Evolutionary conservation across 2,888 invertebrate genomes (phyloP), one percentile per base, ranked within the genome.

Genomic region (Ganaspis brasiliensis): DNA sequence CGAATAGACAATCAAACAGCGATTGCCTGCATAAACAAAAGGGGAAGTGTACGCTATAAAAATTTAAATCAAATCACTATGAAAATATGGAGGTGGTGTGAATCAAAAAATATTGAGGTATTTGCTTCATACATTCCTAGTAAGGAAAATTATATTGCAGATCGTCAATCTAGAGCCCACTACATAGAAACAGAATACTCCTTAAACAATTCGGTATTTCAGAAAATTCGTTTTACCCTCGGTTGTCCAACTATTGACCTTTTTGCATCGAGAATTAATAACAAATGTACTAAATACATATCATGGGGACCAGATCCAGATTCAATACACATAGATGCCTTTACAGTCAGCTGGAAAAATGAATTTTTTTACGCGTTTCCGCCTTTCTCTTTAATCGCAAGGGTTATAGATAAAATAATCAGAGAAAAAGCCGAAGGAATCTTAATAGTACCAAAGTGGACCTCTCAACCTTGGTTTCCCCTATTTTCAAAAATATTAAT

Each of bases 301-400:
- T 75, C 78, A 0, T 78, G 74, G 76, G 55, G 57, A 3, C 67
- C 59, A 1, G 74, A 77, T 21, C 72, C 74, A 5, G 56, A 72
- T 26, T 19, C 74, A 0, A 0, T 14, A 12, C 12, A 37, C 1
- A 49, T 79, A 14, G 76, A 77, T 37, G 72, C 79, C 0, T 79
- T 79, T 31, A 77, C 79, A 0, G 26, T 77, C 8, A 49, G 6
- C 16, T 49, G 49, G 16, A 2, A 49, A 16, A 49, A 49, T 3
- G 49, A 49, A 70, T 75, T 70, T 12, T 74, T 74, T 19, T 74
- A 74, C 31, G 74, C 74, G 1, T 67, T 74, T 19, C 67, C 63
- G 1, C 76, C 76, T 1, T 79, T 77, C 37, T 16, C 74, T 2
- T n/a, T 78, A 0, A 71, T 78, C 35, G 24, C 76, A 2, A 12